These are phyloP conservation scores for Agrilus mali DNA, from an alignment of 2,888 invertebrate genomes.

Conservation along the genomic window DNA sequence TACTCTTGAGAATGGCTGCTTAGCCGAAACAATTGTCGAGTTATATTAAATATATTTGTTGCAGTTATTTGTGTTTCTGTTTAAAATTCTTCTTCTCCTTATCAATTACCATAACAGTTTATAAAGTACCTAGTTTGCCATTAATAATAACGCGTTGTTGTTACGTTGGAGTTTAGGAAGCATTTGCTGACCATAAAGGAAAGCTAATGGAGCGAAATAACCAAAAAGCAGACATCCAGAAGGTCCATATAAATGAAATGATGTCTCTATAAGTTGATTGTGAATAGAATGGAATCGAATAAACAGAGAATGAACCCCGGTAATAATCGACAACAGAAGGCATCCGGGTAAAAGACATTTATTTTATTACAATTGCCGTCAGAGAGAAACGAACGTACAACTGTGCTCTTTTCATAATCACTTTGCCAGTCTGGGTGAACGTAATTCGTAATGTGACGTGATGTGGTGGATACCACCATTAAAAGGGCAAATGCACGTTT, in stretches of 20 bases:
- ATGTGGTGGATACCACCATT: no score
- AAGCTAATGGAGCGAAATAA: conserved; percentile 9
- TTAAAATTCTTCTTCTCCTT: no score
- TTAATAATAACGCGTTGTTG: no score
- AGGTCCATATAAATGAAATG: conserved; percentile 5
- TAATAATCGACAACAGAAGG: conserved; percentile 25
- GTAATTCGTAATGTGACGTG: no score
- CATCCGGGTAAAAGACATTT: conserved; percentile 26
- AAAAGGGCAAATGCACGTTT: no score
- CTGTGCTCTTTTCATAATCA: conserved; percentile 19
- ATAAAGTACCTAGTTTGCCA: no score
- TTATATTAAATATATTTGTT: no score
- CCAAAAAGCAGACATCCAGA: conserved; percentile 6
- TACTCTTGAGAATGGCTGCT: no score
- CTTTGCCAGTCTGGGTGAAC: conserved; percentile 7
- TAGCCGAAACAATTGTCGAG: no score
- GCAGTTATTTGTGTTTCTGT: no score
- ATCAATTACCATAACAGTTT: no score
- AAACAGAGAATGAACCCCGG: conserved; percentile 11
- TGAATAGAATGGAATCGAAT: conserved; percentile 6
- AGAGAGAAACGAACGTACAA: conserved; percentile 22
- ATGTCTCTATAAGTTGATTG: conserved; percentile 11
- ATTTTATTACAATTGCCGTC: conserved; percentile 29
- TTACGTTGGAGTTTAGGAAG: no score
- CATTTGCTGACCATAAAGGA: conserved; percentile 4